Evolutionary conservation across 1,140 invertebrate species (phyloP).

Genomic region (Drosophila tropicalis): DNA sequence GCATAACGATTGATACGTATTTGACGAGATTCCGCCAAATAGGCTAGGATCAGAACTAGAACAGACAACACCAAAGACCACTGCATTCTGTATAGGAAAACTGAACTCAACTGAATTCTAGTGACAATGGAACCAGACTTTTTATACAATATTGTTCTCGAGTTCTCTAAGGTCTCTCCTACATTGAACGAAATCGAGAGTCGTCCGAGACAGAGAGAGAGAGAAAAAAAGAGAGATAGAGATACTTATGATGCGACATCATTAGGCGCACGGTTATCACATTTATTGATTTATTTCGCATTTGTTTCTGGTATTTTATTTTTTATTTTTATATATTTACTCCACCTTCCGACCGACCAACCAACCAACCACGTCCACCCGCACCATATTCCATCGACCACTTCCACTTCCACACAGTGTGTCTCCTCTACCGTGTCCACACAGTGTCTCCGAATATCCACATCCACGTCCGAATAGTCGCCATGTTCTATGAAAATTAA

Average conservation of each 20-base stretch:
- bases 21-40: slow-evolving; percentile 53
- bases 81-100: slow-evolving; percentile 48
- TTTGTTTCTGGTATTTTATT: slow-evolving; percentile 57
- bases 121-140: slow-evolving; percentile 38
- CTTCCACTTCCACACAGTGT: slow-evolving; percentile 33
- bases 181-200: slow-evolving; percentile 60
- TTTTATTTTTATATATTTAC: slow-evolving; percentile 34
- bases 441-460: slow-evolving; percentile 1
- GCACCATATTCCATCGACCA: not conserved
- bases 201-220: slow-evolving; percentile 29
- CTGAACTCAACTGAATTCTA: slow-evolving; percentile 57
- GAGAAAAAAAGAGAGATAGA: slow-evolving; percentile 16
- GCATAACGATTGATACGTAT: slow-evolving; percentile 73
- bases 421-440: slow-evolving; percentile 4
- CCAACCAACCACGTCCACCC: slow-evolving; percentile 9
- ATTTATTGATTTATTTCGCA: slow-evolving; percentile 76
- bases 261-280: slow-evolving; percentile 71
- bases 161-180: slow-evolving; percentile 40
- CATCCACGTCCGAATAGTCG: slow-evolving; percentile 66
- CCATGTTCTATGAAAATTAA: slow-evolving; percentile 80
- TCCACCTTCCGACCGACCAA: slow-evolving; percentile 51
- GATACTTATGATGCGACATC: slow-evolving; percentile 44
- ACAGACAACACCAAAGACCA: slow-evolving; percentile 37
- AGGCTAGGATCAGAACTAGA: slow-evolving; percentile 10
- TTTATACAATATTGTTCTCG: slow-evolving; percentile 69